phyloP scores from a whole-genome alignment of 2,888 invertebrate genomes.

The Tetrapedia diversipes region DNA sequence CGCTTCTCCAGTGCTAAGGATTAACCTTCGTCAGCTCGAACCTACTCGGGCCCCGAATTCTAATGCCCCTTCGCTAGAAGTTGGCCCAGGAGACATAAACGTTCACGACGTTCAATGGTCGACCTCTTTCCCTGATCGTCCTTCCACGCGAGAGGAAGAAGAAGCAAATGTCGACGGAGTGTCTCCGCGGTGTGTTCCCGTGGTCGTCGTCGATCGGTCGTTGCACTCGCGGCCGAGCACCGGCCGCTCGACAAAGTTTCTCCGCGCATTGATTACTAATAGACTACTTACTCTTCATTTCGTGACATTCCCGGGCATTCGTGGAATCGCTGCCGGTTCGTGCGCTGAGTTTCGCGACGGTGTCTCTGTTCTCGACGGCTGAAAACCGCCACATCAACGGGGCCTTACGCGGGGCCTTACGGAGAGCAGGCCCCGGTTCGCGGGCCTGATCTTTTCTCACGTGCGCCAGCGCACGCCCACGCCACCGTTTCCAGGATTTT shows the following conservation, averaged over 20 bases:
- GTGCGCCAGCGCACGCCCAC: constrained; percentile 40
- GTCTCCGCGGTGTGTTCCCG: constrained; percentile 15
- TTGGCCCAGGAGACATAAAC: too few species aligned
- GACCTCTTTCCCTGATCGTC: too few species aligned
- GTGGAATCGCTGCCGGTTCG: constrained; percentile 58
- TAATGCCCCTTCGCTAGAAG: too few species aligned
- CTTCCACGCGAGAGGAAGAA: too few species aligned
- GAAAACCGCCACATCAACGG: neutral
- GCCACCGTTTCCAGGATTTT: constrained; percentile 42
- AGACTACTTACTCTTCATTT: constrained; percentile 69
- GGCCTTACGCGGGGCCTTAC: constrained; percentile 1
- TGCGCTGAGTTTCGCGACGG: constrained; percentile 45
- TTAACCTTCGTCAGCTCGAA: too few species aligned
- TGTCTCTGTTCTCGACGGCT: neutral
- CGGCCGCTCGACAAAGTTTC: constrained; percentile 65
- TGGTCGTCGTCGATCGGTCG: constrained; percentile 58
- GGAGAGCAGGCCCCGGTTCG: too few species aligned
- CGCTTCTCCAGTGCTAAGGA: too few species aligned
- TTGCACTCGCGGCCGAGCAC: constrained; percentile 61
- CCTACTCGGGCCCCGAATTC: too few species aligned
- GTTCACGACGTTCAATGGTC: too few species aligned
- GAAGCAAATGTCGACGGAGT: neutral
- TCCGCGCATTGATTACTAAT: constrained; percentile 73
- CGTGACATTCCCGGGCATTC: constrained; percentile 65
- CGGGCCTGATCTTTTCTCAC: constrained; percentile 47